Evolutionary conservation across 2,888 invertebrate genomes (phyloP), one percentile per base, ranked within the genome.

Genomic region (Parnassius apollo): DNA sequence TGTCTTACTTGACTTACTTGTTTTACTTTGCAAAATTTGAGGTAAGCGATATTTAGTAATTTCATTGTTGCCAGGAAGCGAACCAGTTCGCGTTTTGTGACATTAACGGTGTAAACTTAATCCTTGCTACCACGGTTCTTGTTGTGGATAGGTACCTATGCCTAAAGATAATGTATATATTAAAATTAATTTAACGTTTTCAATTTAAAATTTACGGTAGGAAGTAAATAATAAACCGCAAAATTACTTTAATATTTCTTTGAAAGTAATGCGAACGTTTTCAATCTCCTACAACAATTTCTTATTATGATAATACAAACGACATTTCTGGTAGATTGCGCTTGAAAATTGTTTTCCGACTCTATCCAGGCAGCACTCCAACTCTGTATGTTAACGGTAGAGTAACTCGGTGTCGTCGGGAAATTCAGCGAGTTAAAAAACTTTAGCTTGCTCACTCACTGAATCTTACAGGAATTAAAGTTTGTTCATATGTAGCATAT

Each of bases 311-410:
- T 67, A 65, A 67, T 68, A 68, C 67, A 68, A 67, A 68, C 64
- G 68, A 68, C 68, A 66, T 68, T 68, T 68, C 69, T 63, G 66
- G 61, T 68, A 70, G 69, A 68, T 64, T 59, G 59, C 61, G 63
- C 61, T 65, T 63, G 70, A 65, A 72, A 71, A 71, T 68, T 68
- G 67, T 68, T 69, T 68, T 66, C 57, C 52, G 59, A 62, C 49
- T 58, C 55, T 62, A 45, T 48, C 53, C 67, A 52, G 51, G n/a
- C 46, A 56, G 54, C 54, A 22, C 57, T 52, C 49, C 52, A 44
- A 44, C 48, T 54, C 46, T 35, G 49, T 45, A 61, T 45, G 45
- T 59, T 45, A 8, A 59, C 58, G 58, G 58, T 35, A n/a, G 53
- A 49, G 35, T 44, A 18, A 53, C 42, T 42, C 35, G 48, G n/a